Percentiles rank a stretch among this genome's conserved stretches.
Evolutionary conservation across 2,888 invertebrate genomes (phyloP).

Genomic region (Scelioninae gen. 1): DNA sequence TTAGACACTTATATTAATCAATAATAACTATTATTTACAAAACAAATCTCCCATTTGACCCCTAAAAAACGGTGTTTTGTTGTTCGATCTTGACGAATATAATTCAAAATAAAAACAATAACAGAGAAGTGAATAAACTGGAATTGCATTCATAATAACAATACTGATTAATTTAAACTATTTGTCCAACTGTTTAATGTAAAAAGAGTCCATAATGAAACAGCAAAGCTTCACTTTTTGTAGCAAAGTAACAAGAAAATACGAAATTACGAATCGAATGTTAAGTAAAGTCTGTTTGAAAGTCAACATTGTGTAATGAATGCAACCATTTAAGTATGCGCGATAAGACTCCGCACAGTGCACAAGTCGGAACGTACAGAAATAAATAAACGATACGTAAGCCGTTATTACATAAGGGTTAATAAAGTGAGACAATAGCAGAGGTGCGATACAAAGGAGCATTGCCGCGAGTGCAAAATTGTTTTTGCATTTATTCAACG

Average conservation of each 20-base stretch:
- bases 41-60: no score
- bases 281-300: slow-evolving; percentile 31
- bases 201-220: neutral
- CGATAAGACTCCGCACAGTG: slow-evolving; percentile 33
- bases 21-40: no score
- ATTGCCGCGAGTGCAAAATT: slow-evolving; percentile 18
- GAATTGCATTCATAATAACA: no score
- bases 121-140: no score
- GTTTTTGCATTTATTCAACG: no score
- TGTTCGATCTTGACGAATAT: no score
- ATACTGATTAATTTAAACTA: no score
- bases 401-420: slow-evolving; percentile 61
- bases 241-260: neutral
- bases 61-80: no score
- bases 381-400: slow-evolving; percentile 58
- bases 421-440: slow-evolving; percentile 61
- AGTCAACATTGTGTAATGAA: slow-evolving; percentile 57
- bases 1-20: no score
- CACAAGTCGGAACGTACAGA: neutral
- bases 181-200: no score
- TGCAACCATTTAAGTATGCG: slow-evolving; percentile 46
- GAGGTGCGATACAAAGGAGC: slow-evolving; percentile 33
- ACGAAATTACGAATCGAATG: slow-evolving; percentile 8
- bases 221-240: neutral
- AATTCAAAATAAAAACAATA: no score